A percentile compares a stretch with the other conserved stretches of the same genome.
These are phyloP conservation scores for Stomatorhinus ivindoensis DNA, from an alignment of 2,113 vertebrate genomes.

Conservation along the genomic window DNA sequence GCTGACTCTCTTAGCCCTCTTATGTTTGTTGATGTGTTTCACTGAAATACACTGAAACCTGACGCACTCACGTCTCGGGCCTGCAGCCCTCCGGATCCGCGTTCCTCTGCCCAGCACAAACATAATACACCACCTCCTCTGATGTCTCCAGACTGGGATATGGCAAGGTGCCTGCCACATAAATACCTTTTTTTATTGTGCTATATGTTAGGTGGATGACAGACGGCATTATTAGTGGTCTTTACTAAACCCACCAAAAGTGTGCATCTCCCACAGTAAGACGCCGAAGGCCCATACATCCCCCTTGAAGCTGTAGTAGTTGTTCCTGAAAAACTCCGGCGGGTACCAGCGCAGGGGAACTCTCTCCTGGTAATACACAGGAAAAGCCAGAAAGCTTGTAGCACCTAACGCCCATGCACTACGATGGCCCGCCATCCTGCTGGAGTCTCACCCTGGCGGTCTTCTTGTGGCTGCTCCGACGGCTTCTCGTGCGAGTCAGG, in stretches of 20 bases:
- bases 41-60: neutral
- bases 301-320: constrained; percentile 60
- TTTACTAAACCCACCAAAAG: constrained; percentile 51
- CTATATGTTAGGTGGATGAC: neutral
- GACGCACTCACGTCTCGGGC: constrained; percentile 52
- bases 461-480: constrained; percentile 41
- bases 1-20: neutral
- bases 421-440: neutral
- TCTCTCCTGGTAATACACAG: constrained; percentile 38
- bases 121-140: constrained; percentile 54
- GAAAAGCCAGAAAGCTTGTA: neutral
- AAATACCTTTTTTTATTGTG: neutral
- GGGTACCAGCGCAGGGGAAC: constrained; percentile 68
- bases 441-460: constrained; percentile 28
- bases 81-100: constrained; percentile 52
- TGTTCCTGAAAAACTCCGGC: constrained; percentile 62
- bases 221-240: neutral
- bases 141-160: constrained; percentile 54
- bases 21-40: neutral
- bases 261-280: constrained; percentile 64
- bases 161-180: constrained; percentile 51
- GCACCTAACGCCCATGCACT: neutral
- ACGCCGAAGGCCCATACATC: constrained; percentile 65
- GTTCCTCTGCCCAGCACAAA: constrained; percentile 58
- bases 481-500: constrained; percentile 33